These are phyloP conservation scores for Aromia moschata DNA, from an alignment of 2,888 invertebrate genomes.

Conservation along the genomic window DNA sequence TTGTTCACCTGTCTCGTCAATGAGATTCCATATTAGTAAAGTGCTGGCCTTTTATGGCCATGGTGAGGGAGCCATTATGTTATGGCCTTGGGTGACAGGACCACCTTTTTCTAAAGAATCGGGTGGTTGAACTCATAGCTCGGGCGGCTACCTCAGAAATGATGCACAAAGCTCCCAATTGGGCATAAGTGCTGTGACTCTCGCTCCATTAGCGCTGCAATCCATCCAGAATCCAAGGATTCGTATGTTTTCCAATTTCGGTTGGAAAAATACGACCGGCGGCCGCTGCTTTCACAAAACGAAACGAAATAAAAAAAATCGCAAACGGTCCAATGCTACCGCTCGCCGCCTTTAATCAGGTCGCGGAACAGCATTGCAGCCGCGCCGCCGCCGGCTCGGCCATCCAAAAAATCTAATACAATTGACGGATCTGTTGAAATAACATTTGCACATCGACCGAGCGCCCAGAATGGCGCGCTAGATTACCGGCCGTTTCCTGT, in stretches of 20 bases:
- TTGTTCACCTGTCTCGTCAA: too few species aligned
- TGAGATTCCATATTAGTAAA: too few species aligned
- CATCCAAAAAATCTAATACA: slow-evolving; percentile 32
- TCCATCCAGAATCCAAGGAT: too few species aligned
- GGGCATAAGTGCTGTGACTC: too few species aligned
- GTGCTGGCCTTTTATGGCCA: too few species aligned
- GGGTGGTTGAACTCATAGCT: too few species aligned
- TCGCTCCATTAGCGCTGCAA: background rate
- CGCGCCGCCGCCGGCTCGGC: slow-evolving; percentile 1
- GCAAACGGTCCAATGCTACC: background rate
- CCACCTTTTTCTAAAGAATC: too few species aligned
- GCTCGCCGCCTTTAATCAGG: slow-evolving; percentile 15
- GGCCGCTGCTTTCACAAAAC: too few species aligned
- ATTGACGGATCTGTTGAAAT: slow-evolving; percentile 43
- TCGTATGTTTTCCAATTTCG: background rate
- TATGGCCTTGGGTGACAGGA: too few species aligned
- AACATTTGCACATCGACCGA: slow-evolving; percentile 31
- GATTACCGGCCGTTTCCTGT: slow-evolving; percentile 40
- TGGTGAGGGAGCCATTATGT: too few species aligned
- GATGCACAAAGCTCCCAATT: too few species aligned
- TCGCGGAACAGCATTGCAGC: slow-evolving; percentile 6
- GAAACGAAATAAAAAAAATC: background rate
- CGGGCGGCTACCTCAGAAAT: too few species aligned
- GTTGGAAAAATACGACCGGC: background rate
- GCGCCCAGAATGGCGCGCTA: slow-evolving; percentile 24